Conservation (phyloP, 2,888 invertebrate genomes). For the Lochmaea capreae region DNA sequence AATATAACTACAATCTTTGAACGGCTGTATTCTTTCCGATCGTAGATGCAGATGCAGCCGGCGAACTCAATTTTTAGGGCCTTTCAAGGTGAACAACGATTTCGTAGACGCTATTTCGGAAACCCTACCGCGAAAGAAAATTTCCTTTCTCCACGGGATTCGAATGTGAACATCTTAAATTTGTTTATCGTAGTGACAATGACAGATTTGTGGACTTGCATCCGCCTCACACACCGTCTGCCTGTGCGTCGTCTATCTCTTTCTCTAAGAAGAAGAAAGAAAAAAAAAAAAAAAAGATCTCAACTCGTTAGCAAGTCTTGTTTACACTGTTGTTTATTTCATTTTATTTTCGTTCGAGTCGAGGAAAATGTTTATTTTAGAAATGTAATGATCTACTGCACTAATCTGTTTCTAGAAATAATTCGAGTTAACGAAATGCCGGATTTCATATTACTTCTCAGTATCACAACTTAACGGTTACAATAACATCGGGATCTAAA, state of each 20-base stretch:
- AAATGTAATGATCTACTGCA: constrained; percentile 30
- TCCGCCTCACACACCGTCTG: constrained; percentile 31
- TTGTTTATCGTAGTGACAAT: constrained; percentile 55
- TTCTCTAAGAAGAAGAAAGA: constrained; percentile 9
- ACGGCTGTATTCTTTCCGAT: constrained; percentile 4
- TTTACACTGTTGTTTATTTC: constrained; percentile 36
- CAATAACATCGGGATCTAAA: constrained; percentile 2
- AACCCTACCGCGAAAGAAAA: constrained; percentile 48
- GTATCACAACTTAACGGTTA: constrained; percentile 6
- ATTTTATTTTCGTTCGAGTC: constrained; percentile 35
- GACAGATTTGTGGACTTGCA: constrained; percentile 47
- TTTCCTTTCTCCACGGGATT: constrained; percentile 49
- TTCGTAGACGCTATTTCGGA: constrained; percentile 35
- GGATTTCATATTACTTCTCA: constrained; percentile 8
- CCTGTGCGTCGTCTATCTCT: constrained; percentile 1
- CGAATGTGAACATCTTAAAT: constrained; percentile 42
- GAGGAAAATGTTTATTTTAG: constrained; percentile 34
- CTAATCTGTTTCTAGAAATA: constrained; percentile 31
- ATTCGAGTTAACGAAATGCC: constrained; percentile 12
- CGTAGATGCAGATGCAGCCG: constrained; percentile 1
- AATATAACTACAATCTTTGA: neutral
- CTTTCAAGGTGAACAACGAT: constrained; percentile 21
- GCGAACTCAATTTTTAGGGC: constrained; percentile 7
- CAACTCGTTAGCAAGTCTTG: constrained; percentile 39
- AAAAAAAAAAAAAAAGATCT: constrained; percentile 20